A percentile compares a stretch with the other conserved stretches of the same genome.
Evolutionary conservation across 2,888 invertebrate species (phyloP).

Genomic region (Diaprepes abbreviatus): DNA sequence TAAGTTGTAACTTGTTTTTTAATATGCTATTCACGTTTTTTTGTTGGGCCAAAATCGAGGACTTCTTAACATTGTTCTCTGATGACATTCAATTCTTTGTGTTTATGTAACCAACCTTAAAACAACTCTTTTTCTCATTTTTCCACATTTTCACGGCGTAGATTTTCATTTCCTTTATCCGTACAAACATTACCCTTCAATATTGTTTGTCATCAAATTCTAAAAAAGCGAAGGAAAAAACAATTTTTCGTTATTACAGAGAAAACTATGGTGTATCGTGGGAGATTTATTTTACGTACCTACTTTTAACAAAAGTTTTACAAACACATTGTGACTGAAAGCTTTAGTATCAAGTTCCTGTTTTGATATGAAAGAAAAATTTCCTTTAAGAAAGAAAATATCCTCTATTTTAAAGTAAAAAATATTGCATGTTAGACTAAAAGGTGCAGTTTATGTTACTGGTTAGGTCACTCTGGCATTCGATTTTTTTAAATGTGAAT

Average conservation of each 20-base stretch:
- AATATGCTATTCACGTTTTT: too few relatives aligned
- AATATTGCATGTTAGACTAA: background rate
- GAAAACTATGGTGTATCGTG: slow-evolving; percentile 4
- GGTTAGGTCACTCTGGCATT: too few relatives aligned
- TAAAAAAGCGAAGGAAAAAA: slow-evolving; percentile 2
- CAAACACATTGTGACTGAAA: slow-evolving; percentile 5
- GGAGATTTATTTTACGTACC: background rate
- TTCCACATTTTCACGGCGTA: background rate
- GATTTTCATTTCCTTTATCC: slow-evolving; percentile 40
- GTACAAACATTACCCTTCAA: slow-evolving; percentile 44
- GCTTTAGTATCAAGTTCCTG: background rate
- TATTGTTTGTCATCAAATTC: slow-evolving; percentile 41
- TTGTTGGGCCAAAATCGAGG: too few relatives aligned
- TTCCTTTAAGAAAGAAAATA: background rate
- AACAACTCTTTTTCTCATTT: background rate
- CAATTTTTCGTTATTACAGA: slow-evolving; percentile 7
- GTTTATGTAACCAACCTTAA: too few relatives aligned
- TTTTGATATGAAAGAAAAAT: background rate
- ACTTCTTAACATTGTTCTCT: too few relatives aligned
- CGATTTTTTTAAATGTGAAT: too few relatives aligned
- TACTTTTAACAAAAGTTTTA: slow-evolving; percentile 1
- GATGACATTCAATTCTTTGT: too few relatives aligned
- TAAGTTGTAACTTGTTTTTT: background rate
- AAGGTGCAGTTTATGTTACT: too few relatives aligned
- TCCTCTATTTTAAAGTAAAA: background rate